These are phyloP conservation scores for Daktulosphaira vitifoliae DNA, from an alignment of 1,140 invertebrate genomes.

Conservation along the genomic window DNA sequence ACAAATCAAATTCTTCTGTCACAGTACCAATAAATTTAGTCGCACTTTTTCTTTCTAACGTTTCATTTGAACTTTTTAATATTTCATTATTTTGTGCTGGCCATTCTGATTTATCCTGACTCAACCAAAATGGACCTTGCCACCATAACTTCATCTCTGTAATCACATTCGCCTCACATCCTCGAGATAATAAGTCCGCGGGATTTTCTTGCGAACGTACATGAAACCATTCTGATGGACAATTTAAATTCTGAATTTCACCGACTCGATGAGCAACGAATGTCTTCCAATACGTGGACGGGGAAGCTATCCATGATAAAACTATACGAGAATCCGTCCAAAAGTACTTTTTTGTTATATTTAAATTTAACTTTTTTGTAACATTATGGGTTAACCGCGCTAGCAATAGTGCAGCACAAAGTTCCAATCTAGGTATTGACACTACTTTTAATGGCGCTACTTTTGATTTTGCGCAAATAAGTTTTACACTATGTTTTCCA, in stretches of 20 bases:
- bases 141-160: conserved; percentile 36
- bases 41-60: background rate
- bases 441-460: conserved; percentile 36
- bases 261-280: conserved; percentile 44
- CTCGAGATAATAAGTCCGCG: conserved; percentile 45
- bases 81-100: background rate
- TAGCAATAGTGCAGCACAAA: conserved; percentile 42
- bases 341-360: background rate
- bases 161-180: conserved; percentile 37
- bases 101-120: background rate
- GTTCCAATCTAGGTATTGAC: conserved; percentile 45
- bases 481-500: too few species aligned
- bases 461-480: conserved; percentile 36
- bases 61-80: background rate
- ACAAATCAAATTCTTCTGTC: background rate
- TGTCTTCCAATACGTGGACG: conserved; percentile 40
- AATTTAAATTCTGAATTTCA: conserved; percentile 41
- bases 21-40: background rate
- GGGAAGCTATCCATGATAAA: conserved; percentile 42
- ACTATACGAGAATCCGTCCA: conserved; percentile 43
- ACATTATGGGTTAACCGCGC: background rate
- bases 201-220: conserved; percentile 43
- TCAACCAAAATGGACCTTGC: conserved; percentile 29
- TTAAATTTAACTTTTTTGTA: background rate
- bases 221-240: conserved; percentile 42